A percentile compares a stretch with the other conserved stretches of the same genome.
These are phyloP conservation scores for Ciconia maguari DNA, from an alignment of 2,113 vertebrate genomes.

Conservation along the genomic window DNA sequence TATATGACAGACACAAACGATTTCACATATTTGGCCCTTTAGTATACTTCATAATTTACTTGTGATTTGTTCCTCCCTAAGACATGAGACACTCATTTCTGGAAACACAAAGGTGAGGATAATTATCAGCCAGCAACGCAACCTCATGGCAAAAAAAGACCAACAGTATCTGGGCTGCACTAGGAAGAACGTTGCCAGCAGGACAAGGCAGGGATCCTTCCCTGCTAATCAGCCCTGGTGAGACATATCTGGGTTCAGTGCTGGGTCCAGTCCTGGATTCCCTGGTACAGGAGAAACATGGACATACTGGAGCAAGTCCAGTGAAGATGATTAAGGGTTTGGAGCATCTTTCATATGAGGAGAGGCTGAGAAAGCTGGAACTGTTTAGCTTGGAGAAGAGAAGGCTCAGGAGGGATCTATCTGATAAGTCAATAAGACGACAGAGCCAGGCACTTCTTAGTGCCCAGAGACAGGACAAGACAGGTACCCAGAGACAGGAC, in stretches of 20 bases:
- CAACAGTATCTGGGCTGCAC: neutral
- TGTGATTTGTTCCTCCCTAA: neutral
- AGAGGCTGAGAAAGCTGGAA: neutral
- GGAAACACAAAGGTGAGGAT: neutral
- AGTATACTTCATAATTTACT: neutral
- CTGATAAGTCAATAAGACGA: neutral
- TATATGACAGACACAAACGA: neutral
- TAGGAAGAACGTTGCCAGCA: neutral
- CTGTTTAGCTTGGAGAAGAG: neutral
- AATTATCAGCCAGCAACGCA: neutral
- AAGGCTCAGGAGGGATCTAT: neutral
- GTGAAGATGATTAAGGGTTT: neutral
- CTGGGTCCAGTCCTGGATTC: neutral
- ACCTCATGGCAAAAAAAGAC: neutral
- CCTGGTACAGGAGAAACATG: neutral
- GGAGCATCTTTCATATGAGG: neutral
- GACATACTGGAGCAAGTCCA: neutral
- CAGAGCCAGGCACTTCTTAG: neutral
- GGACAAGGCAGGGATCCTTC: neutral
- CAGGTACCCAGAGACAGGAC: neutral
- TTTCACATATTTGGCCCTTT: neutral
- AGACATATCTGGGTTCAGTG: neutral
- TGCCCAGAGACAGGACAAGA: too few species aligned
- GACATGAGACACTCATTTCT: neutral
- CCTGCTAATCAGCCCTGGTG: neutral